Evolutionary conservation across 1,140 invertebrate species (phyloP), one percentile per base, ranked within the genome.

Genomic region (Diabrotica virgifera): DNA sequence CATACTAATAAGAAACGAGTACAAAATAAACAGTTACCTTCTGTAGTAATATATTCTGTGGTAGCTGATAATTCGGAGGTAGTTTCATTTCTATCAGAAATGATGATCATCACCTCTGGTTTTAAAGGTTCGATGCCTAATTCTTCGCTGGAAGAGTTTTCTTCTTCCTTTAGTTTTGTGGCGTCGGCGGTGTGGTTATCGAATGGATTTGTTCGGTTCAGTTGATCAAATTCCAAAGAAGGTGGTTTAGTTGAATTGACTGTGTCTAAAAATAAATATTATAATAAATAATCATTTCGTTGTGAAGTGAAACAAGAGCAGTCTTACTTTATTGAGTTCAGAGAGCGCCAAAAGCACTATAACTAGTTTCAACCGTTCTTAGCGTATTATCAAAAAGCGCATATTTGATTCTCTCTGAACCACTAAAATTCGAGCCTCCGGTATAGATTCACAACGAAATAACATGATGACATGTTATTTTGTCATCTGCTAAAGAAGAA

Each of bases 141-240:
- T 10, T 46, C 40, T 46, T 3, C n/a, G n/a, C 8, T 46, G n/a
- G n/a, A 10, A 46, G n/a, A 46, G 2, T 46, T 8, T 46, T 46
- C 40, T 8, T 46, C n/a, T n/a, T n/a, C 6, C n/a, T 46, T 8
- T 6, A 46, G n/a, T 10, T 46, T 46, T n/a, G 40, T 46, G 35
- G 38, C 46, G 35, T 59, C 58, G 8, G 58, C 11, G 2, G 58
- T 66, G 61, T 71, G 63, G 40, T 66, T 53, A 64, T 79, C 76
- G 37, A 67, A 56, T 0, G 78, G 78, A 74, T 80, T 80, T 10
- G 72, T 74, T 58, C 72, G 61, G 67, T 79, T 76, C 55, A 72
- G 67, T 73, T 81, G 72, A 69, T 80, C 79, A 67, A 79, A 72
- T 63, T 80, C 77, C 36, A 80, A 63, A 54, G 74, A 64, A 60